phyloP scores from a whole-genome alignment of 1,140 invertebrate species.

The Micrasema longulum region DNA sequence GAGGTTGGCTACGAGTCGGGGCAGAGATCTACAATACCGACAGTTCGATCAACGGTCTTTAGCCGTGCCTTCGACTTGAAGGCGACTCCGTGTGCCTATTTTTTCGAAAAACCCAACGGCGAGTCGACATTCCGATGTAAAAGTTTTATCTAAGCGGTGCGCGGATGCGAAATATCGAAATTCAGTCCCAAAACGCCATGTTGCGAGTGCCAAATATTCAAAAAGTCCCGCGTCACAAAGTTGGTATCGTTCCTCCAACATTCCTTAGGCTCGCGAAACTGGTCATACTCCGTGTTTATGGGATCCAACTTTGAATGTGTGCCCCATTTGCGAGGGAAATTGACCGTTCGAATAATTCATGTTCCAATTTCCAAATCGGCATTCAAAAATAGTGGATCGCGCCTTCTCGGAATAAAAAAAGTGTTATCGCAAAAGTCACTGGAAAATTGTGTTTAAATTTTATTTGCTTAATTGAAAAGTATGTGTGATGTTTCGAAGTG shows the following conservation, averaged over 20 bases:
- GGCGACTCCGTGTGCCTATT: conserved; percentile 46
- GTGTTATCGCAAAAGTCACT: not conserved
- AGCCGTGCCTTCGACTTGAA: conserved; percentile 43
- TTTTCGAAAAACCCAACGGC: conserved; percentile 47
- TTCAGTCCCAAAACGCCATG: not conserved
- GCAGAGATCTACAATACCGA: conserved; percentile 48
- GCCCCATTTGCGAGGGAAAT: conserved; percentile 32
- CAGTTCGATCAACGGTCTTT: conserved; percentile 54
- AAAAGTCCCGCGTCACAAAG: conserved; percentile 15
- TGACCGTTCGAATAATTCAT: conserved; percentile 18
- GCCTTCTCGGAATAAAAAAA: not conserved
- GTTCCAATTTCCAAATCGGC: not conserved
- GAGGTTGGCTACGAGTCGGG: conserved; percentile 10
- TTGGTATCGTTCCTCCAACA: conserved; percentile 29
- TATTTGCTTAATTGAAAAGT: not conserved
- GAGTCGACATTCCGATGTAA: conserved; percentile 48
- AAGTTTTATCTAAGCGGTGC: conserved; percentile 22
- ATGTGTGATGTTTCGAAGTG: not conserved
- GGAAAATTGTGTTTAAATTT: not conserved
- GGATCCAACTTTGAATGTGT: no score
- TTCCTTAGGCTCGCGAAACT: conserved; percentile 30
- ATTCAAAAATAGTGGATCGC: conserved; percentile 1
- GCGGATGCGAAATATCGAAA: conserved; percentile 15
- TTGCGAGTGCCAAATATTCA: conserved; percentile 6
- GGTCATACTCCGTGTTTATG: conserved; percentile 28